A percentile compares a stretch with the other conserved stretches of the same genome.
phyloP scores from a whole-genome alignment of 2,113 vertebrate species.

The Hepsetus odoe region DNA sequence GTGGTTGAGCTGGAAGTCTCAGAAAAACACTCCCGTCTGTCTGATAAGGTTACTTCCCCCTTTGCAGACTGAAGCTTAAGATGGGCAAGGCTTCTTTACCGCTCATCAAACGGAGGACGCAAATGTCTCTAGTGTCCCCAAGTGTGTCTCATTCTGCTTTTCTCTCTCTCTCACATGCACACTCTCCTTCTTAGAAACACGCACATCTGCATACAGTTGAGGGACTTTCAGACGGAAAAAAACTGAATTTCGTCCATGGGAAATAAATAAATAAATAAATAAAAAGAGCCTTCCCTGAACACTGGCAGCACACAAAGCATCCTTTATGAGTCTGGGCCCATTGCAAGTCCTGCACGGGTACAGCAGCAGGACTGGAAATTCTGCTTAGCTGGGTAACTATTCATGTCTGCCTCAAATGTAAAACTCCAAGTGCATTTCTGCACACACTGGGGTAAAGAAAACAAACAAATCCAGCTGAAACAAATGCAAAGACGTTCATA shows the following conservation, averaged over 20 bases:
- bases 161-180: constrained; percentile 16
- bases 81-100: not conserved
- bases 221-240: not conserved
- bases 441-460: not conserved
- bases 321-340: constrained; percentile 30
- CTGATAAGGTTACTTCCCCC: constrained; percentile 6
- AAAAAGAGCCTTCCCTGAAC: constrained; percentile 11
- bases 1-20: not conserved
- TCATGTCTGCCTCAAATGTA: constrained; percentile 12
- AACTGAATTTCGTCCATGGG: not conserved
- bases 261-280: no score
- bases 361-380: not conserved
- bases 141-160: not conserved
- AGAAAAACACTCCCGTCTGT: not conserved
- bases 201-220: constrained; percentile 5
- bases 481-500: not conserved
- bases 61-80: not conserved
- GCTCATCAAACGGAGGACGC: not conserved
- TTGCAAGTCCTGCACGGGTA: not conserved
- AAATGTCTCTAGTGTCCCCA: no score
- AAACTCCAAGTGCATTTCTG: not conserved
- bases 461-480: not conserved
- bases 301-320: constrained; percentile 47
- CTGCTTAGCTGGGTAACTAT: not conserved
- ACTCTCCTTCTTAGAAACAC: constrained; percentile 34